phyloP scores from a whole-genome alignment of 2,797 vertebrate genomes.

The Botia kubotai region DNA sequence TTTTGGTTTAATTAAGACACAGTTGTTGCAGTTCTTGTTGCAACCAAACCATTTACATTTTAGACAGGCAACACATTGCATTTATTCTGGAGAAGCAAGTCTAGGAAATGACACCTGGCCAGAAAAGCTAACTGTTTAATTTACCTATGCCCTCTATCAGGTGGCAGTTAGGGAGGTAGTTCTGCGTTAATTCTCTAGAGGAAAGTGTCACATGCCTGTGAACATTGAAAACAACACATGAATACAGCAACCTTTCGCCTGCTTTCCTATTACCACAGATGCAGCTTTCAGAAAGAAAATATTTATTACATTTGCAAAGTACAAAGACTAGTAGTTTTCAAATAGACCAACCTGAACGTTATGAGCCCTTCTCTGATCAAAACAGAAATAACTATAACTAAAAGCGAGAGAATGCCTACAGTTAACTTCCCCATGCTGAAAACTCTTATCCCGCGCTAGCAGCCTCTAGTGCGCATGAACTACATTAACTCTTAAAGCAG shows the following conservation, averaged over 20 bases:
- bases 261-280: background rate
- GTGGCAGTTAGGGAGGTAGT: conserved; percentile 72
- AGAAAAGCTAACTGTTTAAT: conserved; percentile 15
- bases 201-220: conserved; percentile 63
- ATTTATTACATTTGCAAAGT: background rate
- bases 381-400: conserved; percentile 61
- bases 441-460: background rate
- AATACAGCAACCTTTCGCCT: background rate
- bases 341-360: conserved; percentile 65
- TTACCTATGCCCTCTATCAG: conserved; percentile 71
- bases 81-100: too few relatives aligned
- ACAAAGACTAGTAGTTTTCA: background rate
- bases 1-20: background rate
- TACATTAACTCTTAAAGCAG: background rate
- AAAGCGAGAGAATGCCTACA: conserved; percentile 9
- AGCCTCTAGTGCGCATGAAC: background rate
- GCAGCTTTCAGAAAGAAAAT: background rate
- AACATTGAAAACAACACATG: background rate
- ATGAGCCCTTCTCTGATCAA: conserved; percentile 65
- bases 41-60: background rate
- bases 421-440: conserved; percentile 56
- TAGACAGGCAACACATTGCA: background rate
- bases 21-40: too few relatives aligned
- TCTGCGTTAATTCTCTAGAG: conserved; percentile 67
- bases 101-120: background rate